A percentile compares a stretch with the other conserved stretches of the same genome.
Evolutionary conservation across 2,113 vertebrate genomes (phyloP).

Genomic region (Pituophis catenifer): DNA sequence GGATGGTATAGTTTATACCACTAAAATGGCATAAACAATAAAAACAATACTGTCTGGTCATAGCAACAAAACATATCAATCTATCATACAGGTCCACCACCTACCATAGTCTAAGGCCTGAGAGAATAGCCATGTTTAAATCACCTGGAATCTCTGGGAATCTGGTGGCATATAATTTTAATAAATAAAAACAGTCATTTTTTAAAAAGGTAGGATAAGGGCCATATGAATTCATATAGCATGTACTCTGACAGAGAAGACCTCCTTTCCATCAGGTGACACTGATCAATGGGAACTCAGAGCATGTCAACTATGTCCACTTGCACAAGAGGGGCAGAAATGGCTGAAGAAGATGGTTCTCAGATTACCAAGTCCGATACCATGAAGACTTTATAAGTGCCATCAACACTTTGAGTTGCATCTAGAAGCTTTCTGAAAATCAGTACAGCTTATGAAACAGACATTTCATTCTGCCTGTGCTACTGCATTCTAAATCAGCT

Average conservation of each 20-base stretch:
- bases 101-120: not conserved
- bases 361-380: not conserved
- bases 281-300: not conserved
- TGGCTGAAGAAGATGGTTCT: not conserved
- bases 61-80: not conserved
- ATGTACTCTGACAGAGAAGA: not conserved
- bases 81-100: not conserved
- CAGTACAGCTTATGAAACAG: not conserved
- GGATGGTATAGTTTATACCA: not conserved
- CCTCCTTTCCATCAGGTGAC: not conserved
- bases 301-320: not conserved
- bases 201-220: not conserved
- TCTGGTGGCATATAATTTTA: not conserved
- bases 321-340: not conserved
- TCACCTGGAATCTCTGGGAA: not conserved
- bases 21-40: not conserved
- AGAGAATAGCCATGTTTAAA: not conserved
- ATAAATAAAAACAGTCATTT: not conserved
- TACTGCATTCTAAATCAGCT: not conserved
- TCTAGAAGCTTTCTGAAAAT: not conserved
- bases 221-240: not conserved
- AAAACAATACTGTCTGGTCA: not conserved
- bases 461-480: not conserved
- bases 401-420: not conserved
- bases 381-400: not conserved